Evolutionary conservation across 2,888 invertebrate species (phyloP).

Genomic region (Sinodicranocentrus sp.): DNA sequence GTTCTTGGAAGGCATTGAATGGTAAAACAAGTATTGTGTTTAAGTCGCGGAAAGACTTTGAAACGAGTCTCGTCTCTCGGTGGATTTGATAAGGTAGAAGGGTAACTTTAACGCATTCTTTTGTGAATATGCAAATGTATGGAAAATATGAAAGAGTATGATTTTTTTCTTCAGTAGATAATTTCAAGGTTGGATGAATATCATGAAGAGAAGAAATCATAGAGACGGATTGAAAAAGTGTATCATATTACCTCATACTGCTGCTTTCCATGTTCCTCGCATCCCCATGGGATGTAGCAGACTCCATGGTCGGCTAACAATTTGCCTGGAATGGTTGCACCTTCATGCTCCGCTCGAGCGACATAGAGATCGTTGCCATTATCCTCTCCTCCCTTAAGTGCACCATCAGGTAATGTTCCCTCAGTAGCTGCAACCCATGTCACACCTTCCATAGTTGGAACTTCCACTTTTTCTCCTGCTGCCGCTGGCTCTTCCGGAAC

Average conservation of each 20-base stretch:
- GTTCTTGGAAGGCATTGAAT: too few relatives aligned
- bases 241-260: constrained; percentile 83
- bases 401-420: constrained; percentile 73
- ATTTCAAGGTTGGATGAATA: too few relatives aligned
- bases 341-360: constrained; percentile 85
- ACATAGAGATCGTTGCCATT: constrained; percentile 83
- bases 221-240: too few relatives aligned
- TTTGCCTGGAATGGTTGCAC: constrained; percentile 89
- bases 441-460: constrained; percentile 70
- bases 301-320: constrained; percentile 85
- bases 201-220: too few relatives aligned
- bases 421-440: constrained; percentile 72
- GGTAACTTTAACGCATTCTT: too few relatives aligned
- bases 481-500: constrained; percentile 52
- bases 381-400: constrained; percentile 78
- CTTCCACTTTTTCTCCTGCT: constrained; percentile 56
- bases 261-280: constrained; percentile 83
- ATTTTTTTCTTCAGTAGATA: too few relatives aligned
- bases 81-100: too few relatives aligned
- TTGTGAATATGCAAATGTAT: too few relatives aligned
- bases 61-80: too few relatives aligned
- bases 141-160: too few relatives aligned
- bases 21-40: too few relatives aligned
- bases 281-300: constrained; percentile 88
- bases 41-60: too few relatives aligned